phyloP scores from a whole-genome alignment of 1,140 invertebrate species.

The Lerema accius region DNA sequence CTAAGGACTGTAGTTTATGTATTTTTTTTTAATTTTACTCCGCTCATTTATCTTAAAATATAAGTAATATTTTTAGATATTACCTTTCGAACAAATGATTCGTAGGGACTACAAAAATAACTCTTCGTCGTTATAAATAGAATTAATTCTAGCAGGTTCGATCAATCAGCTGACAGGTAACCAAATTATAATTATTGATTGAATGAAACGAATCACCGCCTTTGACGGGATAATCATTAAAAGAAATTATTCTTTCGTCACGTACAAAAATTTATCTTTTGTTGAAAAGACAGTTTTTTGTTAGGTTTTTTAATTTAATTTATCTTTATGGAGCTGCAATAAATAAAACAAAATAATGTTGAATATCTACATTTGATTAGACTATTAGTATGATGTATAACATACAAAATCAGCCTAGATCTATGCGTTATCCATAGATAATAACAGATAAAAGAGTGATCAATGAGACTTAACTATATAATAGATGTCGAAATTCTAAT shows the following conservation, averaged over 20 bases:
- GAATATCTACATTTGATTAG: too few species aligned
- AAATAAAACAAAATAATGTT: too few species aligned
- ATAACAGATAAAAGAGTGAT: neutral
- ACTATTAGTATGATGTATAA: too few species aligned
- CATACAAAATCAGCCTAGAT: too few species aligned
- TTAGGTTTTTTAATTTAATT: neutral
- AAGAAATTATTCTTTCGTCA: slow-evolving; percentile 68
- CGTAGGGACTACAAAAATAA: slow-evolving; percentile 21
- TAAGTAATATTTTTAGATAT: too few species aligned
- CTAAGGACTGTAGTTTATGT: too few species aligned
- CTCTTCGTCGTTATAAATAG: slow-evolving; percentile 8
- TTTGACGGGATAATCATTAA: slow-evolving; percentile 64
- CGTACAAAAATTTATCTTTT: slow-evolving; percentile 46
- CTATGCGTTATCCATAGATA: too few species aligned
- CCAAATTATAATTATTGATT: slow-evolving; percentile 49
- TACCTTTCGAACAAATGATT: slow-evolving; percentile 3
- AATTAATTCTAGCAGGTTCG: slow-evolving; percentile 16
- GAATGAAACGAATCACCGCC: slow-evolving; percentile 54
- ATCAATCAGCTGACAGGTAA: slow-evolving; percentile 30
- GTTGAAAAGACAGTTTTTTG: slow-evolving; percentile 27
- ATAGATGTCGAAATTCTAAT: neutral
- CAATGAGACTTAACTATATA: neutral
- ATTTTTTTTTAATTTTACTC: too few species aligned
- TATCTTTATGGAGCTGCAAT: too few species aligned
- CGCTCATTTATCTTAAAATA: too few species aligned